phyloP scores from a whole-genome alignment of 1,140 invertebrate genomes.

The Sitophilus oryzae region DNA sequence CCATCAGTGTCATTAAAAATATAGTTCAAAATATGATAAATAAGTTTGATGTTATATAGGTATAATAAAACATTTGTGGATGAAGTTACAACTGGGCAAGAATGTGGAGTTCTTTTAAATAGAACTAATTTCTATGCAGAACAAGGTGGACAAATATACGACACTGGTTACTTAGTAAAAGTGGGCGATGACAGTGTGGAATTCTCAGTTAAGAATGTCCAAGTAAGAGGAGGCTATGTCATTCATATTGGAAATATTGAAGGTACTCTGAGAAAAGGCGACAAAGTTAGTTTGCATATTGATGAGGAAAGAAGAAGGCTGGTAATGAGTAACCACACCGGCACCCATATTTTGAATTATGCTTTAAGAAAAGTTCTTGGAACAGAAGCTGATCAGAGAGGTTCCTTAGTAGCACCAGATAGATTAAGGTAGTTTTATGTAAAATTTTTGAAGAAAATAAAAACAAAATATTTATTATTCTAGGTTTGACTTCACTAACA shows the following conservation, averaged over 20 bases:
- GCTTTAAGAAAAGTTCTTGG: conserved; percentile 84
- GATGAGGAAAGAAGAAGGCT: conserved; percentile 77
- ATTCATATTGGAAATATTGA: conserved; percentile 87
- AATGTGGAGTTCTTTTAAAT: conserved; percentile 91
- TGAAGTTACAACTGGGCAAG: conserved; percentile 72
- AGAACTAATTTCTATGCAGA: conserved; percentile 95
- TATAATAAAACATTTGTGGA: conserved; percentile 83
- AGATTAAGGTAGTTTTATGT: conserved; percentile 56
- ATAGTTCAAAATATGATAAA: no score
- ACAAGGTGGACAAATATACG: conserved; percentile 97
- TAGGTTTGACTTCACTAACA: conserved; percentile 93
- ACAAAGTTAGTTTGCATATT: conserved; percentile 75
- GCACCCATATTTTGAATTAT: conserved; percentile 95
- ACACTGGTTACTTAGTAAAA: conserved; percentile 90
- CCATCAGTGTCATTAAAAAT: no score
- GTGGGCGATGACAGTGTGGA: conserved; percentile 80
- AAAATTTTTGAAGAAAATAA: not conserved
- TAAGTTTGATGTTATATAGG: conserved; percentile 3
- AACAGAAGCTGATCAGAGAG: conserved; percentile 90
- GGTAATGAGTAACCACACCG: conserved; percentile 99
- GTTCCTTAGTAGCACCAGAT: conserved; percentile 97
- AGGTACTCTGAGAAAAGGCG: conserved; percentile 80
- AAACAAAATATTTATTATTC: not conserved
- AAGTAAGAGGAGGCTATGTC: conserved; percentile 93
- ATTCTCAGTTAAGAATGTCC: conserved; percentile 90